These are phyloP conservation scores for Osmerus eperlanus DNA, from an alignment of 2,113 vertebrate species.

Conservation along the genomic window DNA sequence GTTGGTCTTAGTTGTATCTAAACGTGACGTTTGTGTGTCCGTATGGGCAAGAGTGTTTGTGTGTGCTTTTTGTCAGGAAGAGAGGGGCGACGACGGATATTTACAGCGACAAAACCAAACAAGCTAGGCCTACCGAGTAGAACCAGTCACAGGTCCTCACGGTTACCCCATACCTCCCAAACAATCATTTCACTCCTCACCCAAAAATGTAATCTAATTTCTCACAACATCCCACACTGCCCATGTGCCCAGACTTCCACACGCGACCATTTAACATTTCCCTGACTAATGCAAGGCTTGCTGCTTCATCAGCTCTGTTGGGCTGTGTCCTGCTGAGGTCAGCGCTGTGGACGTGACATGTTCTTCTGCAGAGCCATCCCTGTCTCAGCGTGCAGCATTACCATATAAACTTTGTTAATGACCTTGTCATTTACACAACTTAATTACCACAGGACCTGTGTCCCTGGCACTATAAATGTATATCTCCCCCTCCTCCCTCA, in stretches of 20 bases:
- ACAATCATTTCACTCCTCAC: not conserved
- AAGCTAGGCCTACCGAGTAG: not conserved
- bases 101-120: not conserved
- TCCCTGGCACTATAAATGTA: not conserved
- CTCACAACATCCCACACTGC: no score
- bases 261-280: conserved; percentile 65
- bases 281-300: conserved; percentile 59
- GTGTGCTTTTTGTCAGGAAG: not conserved
- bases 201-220: not conserved
- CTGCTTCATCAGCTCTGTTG: conserved; percentile 61
- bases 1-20: no score
- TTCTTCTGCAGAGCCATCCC: conserved; percentile 36
- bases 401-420: conserved; percentile 74
- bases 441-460: conserved; percentile 57
- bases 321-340: conserved; percentile 61
- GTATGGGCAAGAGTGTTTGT: not conserved
- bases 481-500: conserved; percentile 15
- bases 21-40: conserved; percentile 13
- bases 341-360: conserved; percentile 57
- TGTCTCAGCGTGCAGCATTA: conserved; percentile 60
- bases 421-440: conserved; percentile 72
- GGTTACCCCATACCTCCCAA: not conserved
- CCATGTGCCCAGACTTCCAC: not conserved
- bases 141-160: not conserved
- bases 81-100: no score